These are phyloP conservation scores for Drosophila planitibia DNA, from an alignment of 2,888 invertebrate genomes.

Conservation along the genomic window DNA sequence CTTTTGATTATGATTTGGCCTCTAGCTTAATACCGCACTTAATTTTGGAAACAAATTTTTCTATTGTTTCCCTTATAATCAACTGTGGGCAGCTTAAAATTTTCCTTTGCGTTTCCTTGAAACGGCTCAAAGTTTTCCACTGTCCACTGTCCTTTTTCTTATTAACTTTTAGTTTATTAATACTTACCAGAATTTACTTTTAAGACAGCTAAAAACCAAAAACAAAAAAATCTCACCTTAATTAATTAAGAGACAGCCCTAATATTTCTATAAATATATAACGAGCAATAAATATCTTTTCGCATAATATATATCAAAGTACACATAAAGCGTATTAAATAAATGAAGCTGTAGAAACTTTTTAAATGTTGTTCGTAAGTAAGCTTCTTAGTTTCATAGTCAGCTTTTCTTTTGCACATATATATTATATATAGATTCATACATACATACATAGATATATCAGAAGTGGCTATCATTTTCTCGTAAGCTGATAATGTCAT, in stretches of 20 bases:
- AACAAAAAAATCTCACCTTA: not conserved
- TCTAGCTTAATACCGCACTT: too few relatives aligned
- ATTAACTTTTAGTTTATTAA: not conserved
- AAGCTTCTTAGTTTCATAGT: not conserved
- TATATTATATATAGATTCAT: slow-evolving; percentile 5
- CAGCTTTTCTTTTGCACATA: not conserved
- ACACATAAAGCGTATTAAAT: slow-evolving; percentile 20
- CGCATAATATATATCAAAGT: not conserved
- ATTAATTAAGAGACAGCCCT: not conserved
- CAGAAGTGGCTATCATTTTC: slow-evolving; percentile 17
- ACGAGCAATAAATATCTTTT: not conserved
- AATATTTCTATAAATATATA: not conserved
- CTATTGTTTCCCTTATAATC: too few relatives aligned
- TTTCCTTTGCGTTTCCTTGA: too few relatives aligned
- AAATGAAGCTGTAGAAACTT: not conserved
- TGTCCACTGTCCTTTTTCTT: not conserved
- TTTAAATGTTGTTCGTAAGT: not conserved
- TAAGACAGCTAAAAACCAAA: too few relatives aligned
- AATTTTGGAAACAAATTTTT: too few relatives aligned
- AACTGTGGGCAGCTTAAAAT: too few relatives aligned
- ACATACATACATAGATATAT: slow-evolving; percentile 1
- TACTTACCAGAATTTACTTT: slow-evolving; percentile 5
- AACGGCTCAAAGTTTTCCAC: not conserved
- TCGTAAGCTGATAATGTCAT: slow-evolving; percentile 48
- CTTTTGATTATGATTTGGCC: too few relatives aligned